Conservation (phyloP, 2,113 vertebrate genomes). For the Crotalus viridis region DNA sequence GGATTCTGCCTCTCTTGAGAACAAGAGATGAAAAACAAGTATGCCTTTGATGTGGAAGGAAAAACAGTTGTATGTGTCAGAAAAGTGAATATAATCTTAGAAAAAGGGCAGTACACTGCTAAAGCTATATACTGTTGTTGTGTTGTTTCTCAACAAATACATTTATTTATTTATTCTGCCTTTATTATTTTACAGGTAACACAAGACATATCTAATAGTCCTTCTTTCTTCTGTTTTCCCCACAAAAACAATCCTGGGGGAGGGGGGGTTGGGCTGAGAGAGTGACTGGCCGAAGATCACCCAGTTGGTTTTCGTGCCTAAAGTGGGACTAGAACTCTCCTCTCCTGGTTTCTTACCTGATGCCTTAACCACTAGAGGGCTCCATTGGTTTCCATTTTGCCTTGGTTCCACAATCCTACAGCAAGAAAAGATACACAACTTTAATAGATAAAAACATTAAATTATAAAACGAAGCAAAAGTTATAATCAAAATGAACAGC, state of each 20-base stretch:
- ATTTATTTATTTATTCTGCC: conserved; percentile 19
- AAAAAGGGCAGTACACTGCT: not conserved
- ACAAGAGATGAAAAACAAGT: not conserved
- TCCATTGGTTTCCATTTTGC: conserved; percentile 14
- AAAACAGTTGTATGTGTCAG: not conserved
- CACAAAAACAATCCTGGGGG: not conserved
- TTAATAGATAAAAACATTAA: not conserved
- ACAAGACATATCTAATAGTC: not conserved
- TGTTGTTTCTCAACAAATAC: not conserved
- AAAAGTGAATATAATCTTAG: not conserved
- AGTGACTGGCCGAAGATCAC: not conserved
- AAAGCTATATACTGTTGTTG: not conserved
- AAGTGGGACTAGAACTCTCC: not conserved
- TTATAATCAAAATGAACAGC: not conserved
- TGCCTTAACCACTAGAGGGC: conserved; percentile 9
- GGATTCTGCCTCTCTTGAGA: not conserved
- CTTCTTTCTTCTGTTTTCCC: not conserved
- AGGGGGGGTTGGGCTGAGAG: not conserved
- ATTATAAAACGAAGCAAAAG: not conserved
- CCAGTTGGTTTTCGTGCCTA: not conserved
- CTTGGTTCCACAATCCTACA: conserved; percentile 19
- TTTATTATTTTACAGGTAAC: not conserved
- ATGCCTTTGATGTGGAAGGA: not conserved
- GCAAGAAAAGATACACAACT: conserved; percentile 3
- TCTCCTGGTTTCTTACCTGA: not conserved